phyloP scores from a whole-genome alignment of 2,797 vertebrate species.

The Pipistrellus kuhlii region DNA sequence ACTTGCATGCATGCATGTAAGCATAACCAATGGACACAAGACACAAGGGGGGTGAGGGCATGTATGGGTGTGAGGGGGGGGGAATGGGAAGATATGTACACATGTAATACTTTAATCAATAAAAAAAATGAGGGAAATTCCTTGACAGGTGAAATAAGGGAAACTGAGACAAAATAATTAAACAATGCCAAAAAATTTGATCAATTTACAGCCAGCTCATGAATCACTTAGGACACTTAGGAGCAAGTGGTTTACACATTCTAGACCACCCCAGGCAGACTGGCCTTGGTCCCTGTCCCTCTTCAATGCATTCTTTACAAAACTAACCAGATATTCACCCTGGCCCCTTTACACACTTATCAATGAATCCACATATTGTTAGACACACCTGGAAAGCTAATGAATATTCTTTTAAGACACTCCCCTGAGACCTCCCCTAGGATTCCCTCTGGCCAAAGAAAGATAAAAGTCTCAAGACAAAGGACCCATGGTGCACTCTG shows the following conservation, averaged over 20 bases:
- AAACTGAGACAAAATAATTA: background rate
- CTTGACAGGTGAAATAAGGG: background rate
- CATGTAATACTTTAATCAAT: too few relatives aligned
- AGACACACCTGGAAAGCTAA: background rate
- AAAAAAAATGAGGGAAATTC: background rate
- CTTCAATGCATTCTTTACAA: background rate
- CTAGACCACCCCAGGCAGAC: background rate
- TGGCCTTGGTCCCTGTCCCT: background rate
- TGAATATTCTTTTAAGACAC: background rate
- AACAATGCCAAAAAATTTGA: background rate
- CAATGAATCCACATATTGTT: background rate
- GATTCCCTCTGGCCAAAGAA: background rate
- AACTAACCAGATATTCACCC: background rate
- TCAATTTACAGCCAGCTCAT: background rate
- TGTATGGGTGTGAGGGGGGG: too few relatives aligned
- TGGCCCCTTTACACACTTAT: background rate
- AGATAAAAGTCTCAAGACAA: background rate
- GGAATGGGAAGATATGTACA: too few relatives aligned
- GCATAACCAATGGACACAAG: too few relatives aligned
- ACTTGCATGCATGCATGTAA: too few relatives aligned
- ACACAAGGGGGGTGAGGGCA: too few relatives aligned
- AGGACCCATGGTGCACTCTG: background rate
- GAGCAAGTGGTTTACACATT: background rate
- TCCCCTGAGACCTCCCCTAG: background rate
- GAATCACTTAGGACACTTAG: background rate